phyloP scores from a whole-genome alignment of 2,888 invertebrate species.

The Drosophila trichaetosa region DNA sequence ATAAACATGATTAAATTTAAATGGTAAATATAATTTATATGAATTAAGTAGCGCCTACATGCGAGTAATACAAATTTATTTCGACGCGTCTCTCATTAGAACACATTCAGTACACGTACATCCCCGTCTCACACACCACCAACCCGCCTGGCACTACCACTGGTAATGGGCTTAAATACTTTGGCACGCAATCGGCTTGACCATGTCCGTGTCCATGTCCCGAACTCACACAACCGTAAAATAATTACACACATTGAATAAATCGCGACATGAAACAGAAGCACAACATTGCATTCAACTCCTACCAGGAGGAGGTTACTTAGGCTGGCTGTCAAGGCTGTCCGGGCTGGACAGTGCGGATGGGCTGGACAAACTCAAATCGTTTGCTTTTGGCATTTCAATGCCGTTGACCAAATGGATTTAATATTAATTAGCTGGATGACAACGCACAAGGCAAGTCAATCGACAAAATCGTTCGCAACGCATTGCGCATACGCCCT shows the following conservation, averaged over 20 bases:
- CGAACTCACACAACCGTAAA: constrained; percentile 51
- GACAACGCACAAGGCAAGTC: constrained; percentile 46
- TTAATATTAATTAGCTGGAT: constrained; percentile 73
- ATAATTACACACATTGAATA: constrained; percentile 75
- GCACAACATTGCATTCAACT: constrained; percentile 15
- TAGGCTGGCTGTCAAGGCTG: neutral
- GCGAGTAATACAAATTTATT: constrained; percentile 56
- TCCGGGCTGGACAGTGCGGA: constrained; percentile 5
- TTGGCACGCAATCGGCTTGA: constrained; percentile 46
- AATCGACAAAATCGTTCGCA: constrained; percentile 15
- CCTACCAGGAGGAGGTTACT: neutral
- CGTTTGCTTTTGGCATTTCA: constrained; percentile 70
- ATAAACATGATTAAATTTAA: constrained; percentile 70
- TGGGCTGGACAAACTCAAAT: constrained; percentile 18
- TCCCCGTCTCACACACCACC: neutral
- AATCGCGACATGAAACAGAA: constrained; percentile 64
- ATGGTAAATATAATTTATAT: constrained; percentile 66
- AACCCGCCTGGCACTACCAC: constrained; percentile 6
- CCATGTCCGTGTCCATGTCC: constrained; percentile 35
- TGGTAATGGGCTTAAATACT: constrained; percentile 66
- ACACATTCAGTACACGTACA: constrained; percentile 61
- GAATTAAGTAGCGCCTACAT: constrained; percentile 65
- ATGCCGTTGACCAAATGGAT: constrained; percentile 65
- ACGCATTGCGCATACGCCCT: constrained; percentile 40
- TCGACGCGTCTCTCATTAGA: constrained; percentile 54